A percentile compares a stretch with the other conserved stretches of the same genome.
Conservation (phyloP, 2,113 vertebrate genomes). For the Elachura formosa region DNA sequence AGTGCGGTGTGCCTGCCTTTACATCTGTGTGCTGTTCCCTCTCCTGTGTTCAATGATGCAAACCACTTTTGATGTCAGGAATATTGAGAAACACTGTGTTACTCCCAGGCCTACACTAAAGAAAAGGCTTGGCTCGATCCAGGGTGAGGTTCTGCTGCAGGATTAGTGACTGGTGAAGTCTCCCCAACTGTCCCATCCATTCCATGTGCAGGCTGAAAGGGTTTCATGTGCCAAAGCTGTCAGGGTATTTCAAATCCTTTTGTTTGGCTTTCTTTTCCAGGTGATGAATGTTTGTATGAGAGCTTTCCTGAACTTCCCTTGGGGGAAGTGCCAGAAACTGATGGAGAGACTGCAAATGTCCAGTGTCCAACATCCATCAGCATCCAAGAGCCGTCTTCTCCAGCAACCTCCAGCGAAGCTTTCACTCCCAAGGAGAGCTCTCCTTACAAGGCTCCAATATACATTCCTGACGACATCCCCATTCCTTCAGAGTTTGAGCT, state of each 20-base stretch:
- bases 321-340: conserved; percentile 76
- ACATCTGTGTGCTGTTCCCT: conserved; percentile 56
- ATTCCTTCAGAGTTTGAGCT: conserved; percentile 91
- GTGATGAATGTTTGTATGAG: conserved; percentile 82
- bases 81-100: not conserved
- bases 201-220: not conserved
- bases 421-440: conserved; percentile 80
- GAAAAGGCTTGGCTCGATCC: not conserved
- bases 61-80: conserved; percentile 39
- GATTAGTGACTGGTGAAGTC: not conserved
- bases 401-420: conserved; percentile 79
- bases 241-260: not conserved
- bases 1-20: not conserved
- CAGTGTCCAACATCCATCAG: conserved; percentile 51
- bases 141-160: not conserved
- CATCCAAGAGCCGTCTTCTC: conserved; percentile 79
- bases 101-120: not conserved
- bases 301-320: conserved; percentile 78
- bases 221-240: not conserved
- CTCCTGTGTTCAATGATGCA: not conserved
- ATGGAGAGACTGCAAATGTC: conserved; percentile 71
- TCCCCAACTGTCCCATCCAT: not conserved
- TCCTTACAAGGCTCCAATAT: conserved; percentile 80
- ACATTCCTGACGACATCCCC: conserved; percentile 81
- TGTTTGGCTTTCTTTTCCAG: conserved; percentile 73